Base-by-base conservation (phyloP, 2,888 invertebrate genomes). In the Acleris holmiana region DNA sequence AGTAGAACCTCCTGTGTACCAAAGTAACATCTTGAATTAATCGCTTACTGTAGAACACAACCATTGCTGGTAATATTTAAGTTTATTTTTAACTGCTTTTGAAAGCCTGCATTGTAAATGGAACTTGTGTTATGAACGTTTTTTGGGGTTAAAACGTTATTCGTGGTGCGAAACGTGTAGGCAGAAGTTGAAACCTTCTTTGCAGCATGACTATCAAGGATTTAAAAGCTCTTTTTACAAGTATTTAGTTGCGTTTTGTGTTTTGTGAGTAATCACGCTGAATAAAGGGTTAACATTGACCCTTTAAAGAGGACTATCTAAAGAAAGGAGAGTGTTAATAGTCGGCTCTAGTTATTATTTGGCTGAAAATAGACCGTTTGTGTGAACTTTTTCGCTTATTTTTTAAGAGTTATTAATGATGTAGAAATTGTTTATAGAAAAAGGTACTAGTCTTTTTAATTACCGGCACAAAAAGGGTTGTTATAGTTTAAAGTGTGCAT, bases 211-310 rank as follows among this genome's bases (percentile, higher is more conserved):
- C 62, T 57, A 46, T 63, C 63, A 35, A 35, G 47, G 40, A 25
- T 25, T 51, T 63, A 50, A 63, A 57, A 63, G 57, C 62, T 29
- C 46, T 46, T 55, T 56, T 63, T 46, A 35, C 50, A 35, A 21
- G 13, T 29, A 41, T 55, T 61, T 53, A 21, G 35, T 35, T 48
- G 41, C 49, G 48, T 50, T 63, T 57, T n/a, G n/a, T 17, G 35
- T 18, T 50, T 46, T 35, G 7, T 46, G 46, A 46, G 21, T 5
- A 51, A 35, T 63, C 46, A 47, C 15, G 46, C 46, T 5, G 35
- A 17, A 17, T 63, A 56, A 35, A 35, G 13, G 44, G 50, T 50
- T 29, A 10, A 51, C 17, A 13, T 53, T 35, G 6, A 40, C 21
- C 10, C 15, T n/a, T 15, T 41, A 3, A 13, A 54, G 7, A 35